Conservation (phyloP, 37 sponge, comb jelly and placozoan species). For the Axinella damicornis region DNA sequence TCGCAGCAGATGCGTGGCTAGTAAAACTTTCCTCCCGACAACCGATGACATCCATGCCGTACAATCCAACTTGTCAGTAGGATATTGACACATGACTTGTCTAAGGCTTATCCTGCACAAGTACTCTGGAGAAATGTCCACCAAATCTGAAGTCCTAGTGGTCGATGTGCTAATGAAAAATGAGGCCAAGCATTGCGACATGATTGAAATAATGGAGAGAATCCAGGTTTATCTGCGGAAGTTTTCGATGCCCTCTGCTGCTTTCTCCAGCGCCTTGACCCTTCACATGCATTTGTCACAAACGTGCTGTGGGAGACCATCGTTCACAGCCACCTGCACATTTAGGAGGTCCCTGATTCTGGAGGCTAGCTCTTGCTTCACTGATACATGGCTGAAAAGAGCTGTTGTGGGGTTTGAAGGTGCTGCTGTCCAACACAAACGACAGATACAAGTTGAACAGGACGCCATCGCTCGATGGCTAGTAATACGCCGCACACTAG, state of each 20-base stretch:
- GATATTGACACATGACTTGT: no score
- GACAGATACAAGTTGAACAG: background rate
- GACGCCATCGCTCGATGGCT: no score
- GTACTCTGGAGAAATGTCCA: no score
- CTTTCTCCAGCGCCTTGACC: slow-evolving; percentile 1
- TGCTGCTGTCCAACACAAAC: background rate
- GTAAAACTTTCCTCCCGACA: slow-evolving; percentile 8
- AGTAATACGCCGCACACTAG: no score
- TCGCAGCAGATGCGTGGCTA: background rate
- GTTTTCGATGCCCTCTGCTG: background rate
- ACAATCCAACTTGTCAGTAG: no score
- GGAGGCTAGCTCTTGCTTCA: slow-evolving; percentile 1
- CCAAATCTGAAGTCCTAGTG: no score
- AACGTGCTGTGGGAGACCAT: slow-evolving; percentile 10
- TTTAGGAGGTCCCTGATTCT: background rate
- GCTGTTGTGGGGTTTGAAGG: background rate
- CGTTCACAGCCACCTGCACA: background rate
- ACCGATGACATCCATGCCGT: slow-evolving; percentile 3
- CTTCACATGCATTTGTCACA: slow-evolving; percentile 3
- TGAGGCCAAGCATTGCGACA: no score
- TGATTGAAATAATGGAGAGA: no score
- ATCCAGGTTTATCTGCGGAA: no score
- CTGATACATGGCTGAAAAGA: background rate
- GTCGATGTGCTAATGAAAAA: no score
- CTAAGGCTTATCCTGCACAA: no score